phyloP scores from a whole-genome alignment of 2,797 vertebrate species.

The Monodelphis domestica region DNA sequence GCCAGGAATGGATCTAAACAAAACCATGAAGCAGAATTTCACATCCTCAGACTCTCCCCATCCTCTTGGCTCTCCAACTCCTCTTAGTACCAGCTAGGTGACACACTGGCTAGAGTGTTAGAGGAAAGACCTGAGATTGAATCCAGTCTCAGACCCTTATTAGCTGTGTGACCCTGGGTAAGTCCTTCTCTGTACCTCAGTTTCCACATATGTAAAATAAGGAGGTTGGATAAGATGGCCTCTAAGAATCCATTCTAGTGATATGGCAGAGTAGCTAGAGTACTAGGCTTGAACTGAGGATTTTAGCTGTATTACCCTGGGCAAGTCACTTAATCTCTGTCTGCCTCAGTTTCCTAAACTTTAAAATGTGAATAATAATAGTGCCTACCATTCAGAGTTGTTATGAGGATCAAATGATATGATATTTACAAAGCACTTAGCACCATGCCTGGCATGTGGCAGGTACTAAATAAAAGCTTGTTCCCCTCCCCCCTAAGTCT shows the following conservation, averaged over 20 bases:
- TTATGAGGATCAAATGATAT: neutral
- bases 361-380: neutral
- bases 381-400: neutral
- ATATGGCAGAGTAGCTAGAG: too few relatives aligned
- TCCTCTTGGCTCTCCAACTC: neutral
- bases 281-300: too few relatives aligned
- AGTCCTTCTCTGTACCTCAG: too few relatives aligned
- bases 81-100: neutral
- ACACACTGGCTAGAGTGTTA: neutral
- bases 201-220: too few relatives aligned
- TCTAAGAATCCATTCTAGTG: too few relatives aligned
- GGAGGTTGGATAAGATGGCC: too few relatives aligned
- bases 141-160: neutral
- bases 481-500: neutral
- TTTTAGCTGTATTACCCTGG: too few relatives aligned
- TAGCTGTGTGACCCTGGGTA: neutral
- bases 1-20: neutral
- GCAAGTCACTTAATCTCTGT: neutral
- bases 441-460: neutral
- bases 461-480: neutral
- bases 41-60: neutral
- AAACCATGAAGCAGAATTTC: too few relatives aligned
- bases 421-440: neutral
- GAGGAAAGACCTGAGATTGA: neutral
- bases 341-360: neutral